Conservation (phyloP, 2,113 vertebrate genomes). For the Butastur rufipennis region DNA sequence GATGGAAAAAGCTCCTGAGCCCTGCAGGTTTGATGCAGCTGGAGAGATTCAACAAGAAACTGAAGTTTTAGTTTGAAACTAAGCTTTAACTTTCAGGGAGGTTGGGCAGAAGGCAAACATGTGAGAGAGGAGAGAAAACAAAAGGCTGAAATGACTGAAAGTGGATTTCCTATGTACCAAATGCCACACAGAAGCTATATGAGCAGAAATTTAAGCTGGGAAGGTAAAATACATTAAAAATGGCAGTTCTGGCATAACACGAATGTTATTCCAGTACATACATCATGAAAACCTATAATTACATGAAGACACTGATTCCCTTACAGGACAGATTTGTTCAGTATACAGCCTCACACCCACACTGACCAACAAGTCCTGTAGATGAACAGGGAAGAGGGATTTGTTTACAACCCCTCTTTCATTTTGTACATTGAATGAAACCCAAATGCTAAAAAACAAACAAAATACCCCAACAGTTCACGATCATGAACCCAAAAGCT, state of each 20-base stretch:
- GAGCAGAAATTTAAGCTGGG: not conserved
- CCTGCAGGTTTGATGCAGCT: not conserved
- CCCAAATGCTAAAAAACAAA: not conserved
- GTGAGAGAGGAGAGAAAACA: not conserved
- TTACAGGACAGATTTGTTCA: not conserved
- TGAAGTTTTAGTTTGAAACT: not conserved
- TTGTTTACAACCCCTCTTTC: not conserved
- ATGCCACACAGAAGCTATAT: not conserved
- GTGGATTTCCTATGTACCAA: not conserved
- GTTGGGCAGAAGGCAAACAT: not conserved
- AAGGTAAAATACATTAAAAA: not conserved
- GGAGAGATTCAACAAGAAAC: not conserved
- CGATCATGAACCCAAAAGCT: not conserved
- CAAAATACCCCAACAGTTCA: not conserved
- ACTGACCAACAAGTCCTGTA: not conserved
- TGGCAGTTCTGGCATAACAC: not conserved
- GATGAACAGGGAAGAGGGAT: not conserved
- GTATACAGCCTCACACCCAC: not conserved
- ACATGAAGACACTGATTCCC: not conserved
- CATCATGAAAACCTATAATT: not conserved
- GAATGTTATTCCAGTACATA: not conserved
- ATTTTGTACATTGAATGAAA: not conserved
- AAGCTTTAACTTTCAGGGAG: not conserved
- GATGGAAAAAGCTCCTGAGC: not conserved
- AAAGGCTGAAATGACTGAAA: not conserved